Evolutionary conservation across 35 echinoderm and acorn worm genomes (phyloP), one percentile per base, ranked within the genome.

Genomic region (Lytechinus pictus): DNA sequence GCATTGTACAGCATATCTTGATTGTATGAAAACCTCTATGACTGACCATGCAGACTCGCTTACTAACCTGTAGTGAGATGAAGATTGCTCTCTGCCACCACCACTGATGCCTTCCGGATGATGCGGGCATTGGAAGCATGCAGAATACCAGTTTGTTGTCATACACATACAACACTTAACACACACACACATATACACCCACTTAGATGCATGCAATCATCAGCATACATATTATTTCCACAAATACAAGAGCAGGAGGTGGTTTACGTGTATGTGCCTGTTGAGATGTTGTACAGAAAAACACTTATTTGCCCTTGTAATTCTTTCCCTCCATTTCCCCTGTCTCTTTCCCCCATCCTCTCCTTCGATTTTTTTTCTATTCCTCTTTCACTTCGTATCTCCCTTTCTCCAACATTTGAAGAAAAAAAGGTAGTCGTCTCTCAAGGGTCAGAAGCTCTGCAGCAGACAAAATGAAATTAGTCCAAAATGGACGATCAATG

Each of bases 401-500:
- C 66, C 21, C 14, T 19, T 6, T n/a, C 16, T 79, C 16, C 8
- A 79, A 24, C 66, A 24, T 79, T 3, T 19, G 19, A 6, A 79
- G 13, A 66, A 79, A 58, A 58, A 58, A 58, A 58, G 56, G 56
- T 79, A 79, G 19, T 79, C 66, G n/a, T 79, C 66, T 79, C 66
- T 79, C 66, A 79, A 79, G 66, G 66, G 19, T 79, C 66, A 79
- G 66, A 14, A 79, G 66, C 66, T 16, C 66, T 79, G 66, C 66
- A 79, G 66, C 9, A 93, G 92, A 57, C 92, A 93, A 57, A 93
- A 93, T 93, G 54, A 57, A 93, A 93, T 57, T 54, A 93, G 92
- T 93, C 92, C 92, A 54, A 93, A 93, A 93, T 93, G 52, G 88
- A 90, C 88, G 92, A 93, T 55, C 92, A 93, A 93, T 93, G 52